These are phyloP conservation scores for Athalia rosae DNA, from an alignment of 2,888 invertebrate species.

Conservation along the genomic window DNA sequence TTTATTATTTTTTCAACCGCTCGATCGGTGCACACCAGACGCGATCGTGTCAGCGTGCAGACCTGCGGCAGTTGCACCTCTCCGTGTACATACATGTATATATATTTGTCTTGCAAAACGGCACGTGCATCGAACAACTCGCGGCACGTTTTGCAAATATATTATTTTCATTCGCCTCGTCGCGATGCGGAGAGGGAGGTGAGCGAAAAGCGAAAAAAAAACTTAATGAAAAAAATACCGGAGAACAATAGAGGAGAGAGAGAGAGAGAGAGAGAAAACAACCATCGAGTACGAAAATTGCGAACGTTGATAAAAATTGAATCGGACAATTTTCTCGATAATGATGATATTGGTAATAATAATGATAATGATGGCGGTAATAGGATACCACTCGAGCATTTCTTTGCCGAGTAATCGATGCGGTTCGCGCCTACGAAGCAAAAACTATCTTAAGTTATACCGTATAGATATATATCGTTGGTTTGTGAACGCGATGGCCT, in stretches of 20 bases:
- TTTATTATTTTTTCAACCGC: too few relatives aligned
- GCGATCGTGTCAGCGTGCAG: neutral
- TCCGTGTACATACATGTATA: neutral
- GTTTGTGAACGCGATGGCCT: neutral
- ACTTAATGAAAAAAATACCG: neutral
- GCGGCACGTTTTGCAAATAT: conserved; percentile 23
- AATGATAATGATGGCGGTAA: too few relatives aligned
- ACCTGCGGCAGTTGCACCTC: neutral
- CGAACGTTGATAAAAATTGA: neutral
- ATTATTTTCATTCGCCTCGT: neutral
- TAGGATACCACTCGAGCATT: neutral
- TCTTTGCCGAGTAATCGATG: neutral
- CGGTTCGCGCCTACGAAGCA: neutral
- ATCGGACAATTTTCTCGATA: neutral
- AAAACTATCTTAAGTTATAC: neutral
- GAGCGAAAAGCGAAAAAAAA: neutral
- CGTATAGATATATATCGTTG: too few relatives aligned
- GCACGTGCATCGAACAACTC: conserved; percentile 7
- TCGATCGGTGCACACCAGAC: neutral
- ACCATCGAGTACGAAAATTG: neutral
- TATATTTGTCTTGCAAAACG: conserved; percentile 5
- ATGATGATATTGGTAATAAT: neutral
- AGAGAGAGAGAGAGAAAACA: neutral
- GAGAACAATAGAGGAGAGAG: too few relatives aligned
- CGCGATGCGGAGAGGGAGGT: neutral